Base-by-base conservation (phyloP, 2,113 vertebrate genomes). In the Petaurus breviceps region DNA sequence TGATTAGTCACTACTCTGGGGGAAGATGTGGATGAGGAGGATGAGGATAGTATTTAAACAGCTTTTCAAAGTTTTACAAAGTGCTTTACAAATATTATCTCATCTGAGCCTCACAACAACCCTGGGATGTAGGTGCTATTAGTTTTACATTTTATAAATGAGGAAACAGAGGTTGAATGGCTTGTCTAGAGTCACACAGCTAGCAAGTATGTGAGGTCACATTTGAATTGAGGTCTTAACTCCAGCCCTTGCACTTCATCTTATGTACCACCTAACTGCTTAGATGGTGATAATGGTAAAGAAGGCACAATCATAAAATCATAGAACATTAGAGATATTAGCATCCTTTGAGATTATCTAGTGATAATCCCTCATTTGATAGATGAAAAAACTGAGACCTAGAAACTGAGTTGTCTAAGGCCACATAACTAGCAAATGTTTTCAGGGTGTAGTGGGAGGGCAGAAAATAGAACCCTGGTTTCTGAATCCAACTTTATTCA, bases 1-100 rank as follows among this genome's bases (percentile, higher is more conserved):
- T 0, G 0, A 37, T 92, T 47, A 14, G 8, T 51, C 50, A 11
- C 50, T 51, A 23, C 43, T 54, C 14, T 8, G 0, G 16, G 16
- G 43, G 43, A 55, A 26, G 2, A 7, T 4, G 11, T 8, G 10
- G 68, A 47, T 2, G 7, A 49, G 47, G 1, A 28, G 43, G 57
- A 92, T 0, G 89, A n/a, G 47, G 10, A 0, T 3, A 43, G 68
- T 5, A 84, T 43, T 43, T 43, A 43, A 2, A 84, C 8, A 84
- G 37, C 19, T 84, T 43, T 43, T 77, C 37, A 77, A 84, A 43
- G n/a, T 43, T 43, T 43, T 8, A 11, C 28, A 84, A 84, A 84
- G 19, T 43, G 68, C 61, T 77, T 77, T 77, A 77, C 5, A 31
- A 61, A 61, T 61, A 31, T 61, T 31, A 61, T 61, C 26, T 61